Evolutionary conservation across 2,113 vertebrate genomes (phyloP).

Genomic region (Corythornis madagascariensis): DNA sequence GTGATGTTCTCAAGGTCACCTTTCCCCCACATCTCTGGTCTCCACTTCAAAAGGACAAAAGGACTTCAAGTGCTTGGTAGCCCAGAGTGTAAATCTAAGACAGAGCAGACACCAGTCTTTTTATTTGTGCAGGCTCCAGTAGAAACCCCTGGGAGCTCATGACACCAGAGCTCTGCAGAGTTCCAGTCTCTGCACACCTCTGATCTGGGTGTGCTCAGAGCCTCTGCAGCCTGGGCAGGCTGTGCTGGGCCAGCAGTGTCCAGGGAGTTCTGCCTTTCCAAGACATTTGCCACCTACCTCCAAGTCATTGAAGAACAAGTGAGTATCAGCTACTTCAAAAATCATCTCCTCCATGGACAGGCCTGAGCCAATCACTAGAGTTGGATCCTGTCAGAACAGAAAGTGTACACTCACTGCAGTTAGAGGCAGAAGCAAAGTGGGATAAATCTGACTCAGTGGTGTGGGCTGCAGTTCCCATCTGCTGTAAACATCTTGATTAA

Average conservation of each 20-base stretch:
- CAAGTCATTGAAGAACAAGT: constrained; percentile 98
- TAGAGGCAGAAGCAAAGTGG: background rate
- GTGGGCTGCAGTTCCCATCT: background rate
- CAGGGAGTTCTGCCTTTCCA: background rate
- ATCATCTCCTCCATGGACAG: constrained; percentile 99
- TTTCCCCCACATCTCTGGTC: background rate
- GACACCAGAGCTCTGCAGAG: background rate
- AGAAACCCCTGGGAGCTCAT: background rate
- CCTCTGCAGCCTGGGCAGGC: background rate
- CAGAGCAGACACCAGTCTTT: background rate
- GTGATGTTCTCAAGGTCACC: background rate
- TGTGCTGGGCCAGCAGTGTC: background rate
- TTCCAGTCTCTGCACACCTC: background rate
- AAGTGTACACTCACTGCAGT: background rate
- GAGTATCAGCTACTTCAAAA: constrained; percentile 97
- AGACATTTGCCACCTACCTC: constrained; percentile 78
- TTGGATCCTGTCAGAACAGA: constrained; percentile 83
- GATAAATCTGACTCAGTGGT: background rate
- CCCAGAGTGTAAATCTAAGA: background rate
- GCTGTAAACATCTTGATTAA: background rate
- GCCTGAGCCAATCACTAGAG: constrained; percentile 91
- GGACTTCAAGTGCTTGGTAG: background rate
- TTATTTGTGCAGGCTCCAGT: background rate
- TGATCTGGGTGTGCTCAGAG: background rate
- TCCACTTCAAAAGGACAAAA: background rate